Conservation (phyloP, 2,797 vertebrate species). For the Pangasius larnaudii region DNA sequence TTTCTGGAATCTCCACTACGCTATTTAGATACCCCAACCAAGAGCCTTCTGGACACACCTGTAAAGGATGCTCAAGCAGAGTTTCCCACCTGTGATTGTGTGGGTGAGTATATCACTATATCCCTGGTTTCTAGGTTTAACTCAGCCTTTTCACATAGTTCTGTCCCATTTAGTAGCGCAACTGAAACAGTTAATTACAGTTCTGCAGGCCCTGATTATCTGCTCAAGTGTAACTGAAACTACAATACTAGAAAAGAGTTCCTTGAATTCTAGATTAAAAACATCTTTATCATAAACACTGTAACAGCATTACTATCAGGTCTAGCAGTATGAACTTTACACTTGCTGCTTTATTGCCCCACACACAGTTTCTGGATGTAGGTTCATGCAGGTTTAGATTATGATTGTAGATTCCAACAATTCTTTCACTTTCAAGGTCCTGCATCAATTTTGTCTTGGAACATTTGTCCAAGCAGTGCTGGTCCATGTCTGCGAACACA, state of each 20-base stretch:
- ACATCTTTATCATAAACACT: background rate
- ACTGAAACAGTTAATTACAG: background rate
- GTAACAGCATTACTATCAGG: background rate
- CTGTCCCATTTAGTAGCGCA: background rate
- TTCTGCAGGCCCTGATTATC: background rate
- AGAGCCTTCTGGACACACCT: conserved; percentile 90
- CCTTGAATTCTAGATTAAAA: background rate
- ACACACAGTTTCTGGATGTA: background rate
- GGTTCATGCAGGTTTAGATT: background rate
- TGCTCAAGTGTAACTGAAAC: background rate
- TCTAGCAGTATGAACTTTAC: background rate
- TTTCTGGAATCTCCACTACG: conserved; percentile 95
- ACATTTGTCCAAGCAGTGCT: conserved; percentile 60
- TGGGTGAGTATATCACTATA: conserved; percentile 81
- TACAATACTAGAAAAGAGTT: background rate
- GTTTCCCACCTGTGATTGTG: conserved; percentile 91
- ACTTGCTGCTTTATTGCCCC: background rate
- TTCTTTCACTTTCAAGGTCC: conserved; percentile 37
- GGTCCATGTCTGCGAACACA: conserved; percentile 64
- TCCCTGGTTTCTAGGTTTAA: background rate
- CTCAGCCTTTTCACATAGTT: background rate
- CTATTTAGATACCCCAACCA: conserved; percentile 93
- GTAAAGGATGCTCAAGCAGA: conserved; percentile 88
- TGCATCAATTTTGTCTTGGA: conserved; percentile 47
- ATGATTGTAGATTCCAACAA: background rate